These are phyloP conservation scores for Drosophila pruinosa DNA, from an alignment of 1,140 invertebrate species.

Conservation along the genomic window DNA sequence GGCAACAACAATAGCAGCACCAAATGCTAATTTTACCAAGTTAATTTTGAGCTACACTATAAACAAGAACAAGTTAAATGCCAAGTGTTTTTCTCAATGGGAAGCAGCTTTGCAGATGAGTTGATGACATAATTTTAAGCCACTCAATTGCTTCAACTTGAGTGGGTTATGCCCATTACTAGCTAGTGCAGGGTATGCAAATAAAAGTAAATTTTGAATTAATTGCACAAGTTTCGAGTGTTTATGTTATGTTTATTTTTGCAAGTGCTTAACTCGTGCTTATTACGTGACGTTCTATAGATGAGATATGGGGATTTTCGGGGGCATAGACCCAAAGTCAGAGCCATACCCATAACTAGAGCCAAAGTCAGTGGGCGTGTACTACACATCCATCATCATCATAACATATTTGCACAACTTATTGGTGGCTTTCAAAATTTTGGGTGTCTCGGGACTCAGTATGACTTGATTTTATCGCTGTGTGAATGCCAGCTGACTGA, in stretches of 20 bases:
- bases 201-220: not conserved
- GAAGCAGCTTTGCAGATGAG: not conserved
- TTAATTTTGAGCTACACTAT: not conserved
- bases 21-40: not conserved
- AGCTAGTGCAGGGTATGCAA: not conserved
- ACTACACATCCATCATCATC: constrained; percentile 33
- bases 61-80: not conserved
- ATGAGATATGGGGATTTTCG: not conserved
- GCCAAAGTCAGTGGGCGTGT: not conserved
- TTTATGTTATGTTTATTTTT: not conserved
- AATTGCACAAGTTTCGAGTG: not conserved
- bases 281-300: constrained; percentile 26
- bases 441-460: constrained; percentile 14
- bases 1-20: constrained; percentile 3
- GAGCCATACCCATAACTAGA: not conserved
- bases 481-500: not conserved
- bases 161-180: not conserved
- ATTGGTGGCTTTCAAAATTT: constrained; percentile 39
- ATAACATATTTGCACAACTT: constrained; percentile 60
- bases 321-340: not conserved
- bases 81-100: not conserved
- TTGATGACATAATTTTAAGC: not conserved
- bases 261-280: constrained; percentile 6
- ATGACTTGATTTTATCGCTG: not conserved
- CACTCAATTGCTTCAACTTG: not conserved